Evolutionary conservation across 1,140 invertebrate genomes (phyloP).

Genomic region (Brachionus rotundiformis): DNA sequence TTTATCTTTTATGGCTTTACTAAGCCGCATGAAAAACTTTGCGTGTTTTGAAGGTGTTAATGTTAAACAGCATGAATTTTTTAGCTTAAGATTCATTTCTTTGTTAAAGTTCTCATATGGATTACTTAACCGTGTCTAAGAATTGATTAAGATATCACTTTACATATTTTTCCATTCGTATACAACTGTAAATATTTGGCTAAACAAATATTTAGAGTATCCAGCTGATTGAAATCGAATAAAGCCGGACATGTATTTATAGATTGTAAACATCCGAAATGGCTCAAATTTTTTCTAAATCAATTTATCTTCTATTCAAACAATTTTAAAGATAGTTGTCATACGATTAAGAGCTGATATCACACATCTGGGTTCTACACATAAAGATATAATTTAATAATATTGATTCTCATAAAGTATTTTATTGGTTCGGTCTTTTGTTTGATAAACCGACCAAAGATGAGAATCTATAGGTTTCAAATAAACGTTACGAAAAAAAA

Average conservation of each 20-base stretch:
- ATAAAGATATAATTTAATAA: background rate
- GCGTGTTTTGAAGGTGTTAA: background rate
- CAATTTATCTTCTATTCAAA: background rate
- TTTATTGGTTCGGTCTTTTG: background rate
- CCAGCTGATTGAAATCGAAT: slow-evolving; percentile 14
- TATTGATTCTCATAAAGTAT: background rate
- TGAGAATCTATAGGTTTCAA: background rate
- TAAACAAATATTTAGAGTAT: slow-evolving; percentile 16
- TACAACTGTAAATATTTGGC: slow-evolving; percentile 10
- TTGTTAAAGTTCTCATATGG: background rate
- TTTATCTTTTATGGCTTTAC: background rate
- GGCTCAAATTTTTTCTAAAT: background rate
- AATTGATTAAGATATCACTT: slow-evolving; percentile 32
- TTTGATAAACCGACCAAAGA: background rate
- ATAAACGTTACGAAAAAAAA: background rate
- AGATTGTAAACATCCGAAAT: slow-evolving; percentile 20
- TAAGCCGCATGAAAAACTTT: background rate
- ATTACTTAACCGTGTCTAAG: slow-evolving; percentile 4
- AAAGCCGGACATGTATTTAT: slow-evolving; percentile 14
- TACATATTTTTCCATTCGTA: background rate
- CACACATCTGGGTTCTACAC: background rate
- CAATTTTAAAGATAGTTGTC: slow-evolving; percentile 11
- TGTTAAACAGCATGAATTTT: slow-evolving; percentile 1
- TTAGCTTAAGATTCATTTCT: background rate
- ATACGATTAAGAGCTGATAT: slow-evolving; percentile 11